These are phyloP conservation scores for Sebastes minor DNA, from an alignment of 2,797 vertebrate species.

Conservation along the genomic window DNA sequence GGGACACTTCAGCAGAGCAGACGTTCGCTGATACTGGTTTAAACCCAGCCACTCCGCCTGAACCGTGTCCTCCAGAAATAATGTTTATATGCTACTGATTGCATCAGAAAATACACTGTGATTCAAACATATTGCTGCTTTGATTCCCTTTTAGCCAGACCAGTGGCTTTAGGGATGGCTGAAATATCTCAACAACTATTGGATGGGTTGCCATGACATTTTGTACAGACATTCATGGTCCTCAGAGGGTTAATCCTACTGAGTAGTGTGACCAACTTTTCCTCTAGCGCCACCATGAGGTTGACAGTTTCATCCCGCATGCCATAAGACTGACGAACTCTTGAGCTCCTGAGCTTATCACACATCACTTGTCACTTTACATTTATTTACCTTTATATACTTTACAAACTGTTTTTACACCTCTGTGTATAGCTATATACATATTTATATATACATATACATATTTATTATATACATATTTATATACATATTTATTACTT, in stretches of 20 bases:
- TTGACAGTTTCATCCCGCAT: neutral
- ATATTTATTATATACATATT: too few species aligned
- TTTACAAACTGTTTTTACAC: too few species aligned
- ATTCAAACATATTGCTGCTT: neutral
- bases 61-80: neutral
- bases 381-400: too few species aligned
- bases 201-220: neutral
- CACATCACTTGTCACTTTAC: too few species aligned
- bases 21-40: neutral
- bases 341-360: too few species aligned
- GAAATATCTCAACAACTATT: neutral
- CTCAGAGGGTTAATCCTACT: neutral
- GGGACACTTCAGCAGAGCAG: neutral
- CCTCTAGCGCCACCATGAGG: neutral
- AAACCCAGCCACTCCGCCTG: neutral
- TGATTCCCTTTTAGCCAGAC: neutral
- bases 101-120: neutral
- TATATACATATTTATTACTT: too few species aligned
- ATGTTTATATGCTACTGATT: neutral
- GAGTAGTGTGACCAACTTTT: neutral
- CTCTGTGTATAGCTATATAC: too few species aligned
- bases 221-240: neutral
- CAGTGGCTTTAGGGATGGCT: accelerated
- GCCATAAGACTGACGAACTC: too few species aligned
- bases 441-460: too few species aligned